Conservation (phyloP, 2,113 vertebrate genomes). For the Proterorhinus semilunaris region DNA sequence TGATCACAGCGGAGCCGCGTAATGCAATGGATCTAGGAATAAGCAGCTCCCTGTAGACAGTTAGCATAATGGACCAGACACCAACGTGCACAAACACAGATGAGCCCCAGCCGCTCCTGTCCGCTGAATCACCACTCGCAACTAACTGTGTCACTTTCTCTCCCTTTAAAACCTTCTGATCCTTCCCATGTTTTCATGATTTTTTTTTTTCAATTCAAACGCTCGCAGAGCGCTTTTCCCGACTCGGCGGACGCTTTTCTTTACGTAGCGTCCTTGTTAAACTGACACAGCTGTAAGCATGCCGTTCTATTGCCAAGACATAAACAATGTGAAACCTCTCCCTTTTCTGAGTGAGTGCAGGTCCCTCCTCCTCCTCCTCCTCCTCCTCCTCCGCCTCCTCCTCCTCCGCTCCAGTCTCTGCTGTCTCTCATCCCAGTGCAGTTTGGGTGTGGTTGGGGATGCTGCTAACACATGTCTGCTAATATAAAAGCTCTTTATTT, state of each 20-base stretch:
- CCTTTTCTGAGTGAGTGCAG: slow-evolving; percentile 10
- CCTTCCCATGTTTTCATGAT: background rate
- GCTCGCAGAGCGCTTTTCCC: background rate
- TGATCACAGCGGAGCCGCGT: slow-evolving; percentile 33
- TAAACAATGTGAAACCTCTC: slow-evolving; percentile 53
- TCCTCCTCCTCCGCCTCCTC: slow-evolving; percentile 1
- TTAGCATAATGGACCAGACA: slow-evolving; percentile 16
- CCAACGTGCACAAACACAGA: slow-evolving; percentile 16
- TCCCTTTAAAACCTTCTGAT: background rate
- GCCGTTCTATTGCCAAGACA: slow-evolving; percentile 59
- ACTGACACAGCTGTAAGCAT: slow-evolving; percentile 62
- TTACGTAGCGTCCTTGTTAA: slow-evolving; percentile 11
- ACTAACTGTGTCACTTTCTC: slow-evolving; percentile 12
- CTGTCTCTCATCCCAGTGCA: slow-evolving; percentile 33
- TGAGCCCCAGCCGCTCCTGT: slow-evolving; percentile 11
- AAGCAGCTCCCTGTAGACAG: slow-evolving; percentile 36
- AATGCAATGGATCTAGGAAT: slow-evolving; percentile 36
- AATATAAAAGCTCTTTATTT: slow-evolving; percentile 16
- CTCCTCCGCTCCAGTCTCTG: slow-evolving; percentile 13
- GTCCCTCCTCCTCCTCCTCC: slow-evolving; percentile 11
- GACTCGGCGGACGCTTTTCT: background rate
- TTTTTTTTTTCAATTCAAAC: background rate
- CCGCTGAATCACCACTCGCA: slow-evolving; percentile 30
- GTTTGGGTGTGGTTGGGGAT: slow-evolving; percentile 65
- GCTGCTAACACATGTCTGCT: slow-evolving; percentile 38